Conservation (phyloP, 1,140 invertebrate genomes). For the Pomphorhynchus laevis region DNA sequence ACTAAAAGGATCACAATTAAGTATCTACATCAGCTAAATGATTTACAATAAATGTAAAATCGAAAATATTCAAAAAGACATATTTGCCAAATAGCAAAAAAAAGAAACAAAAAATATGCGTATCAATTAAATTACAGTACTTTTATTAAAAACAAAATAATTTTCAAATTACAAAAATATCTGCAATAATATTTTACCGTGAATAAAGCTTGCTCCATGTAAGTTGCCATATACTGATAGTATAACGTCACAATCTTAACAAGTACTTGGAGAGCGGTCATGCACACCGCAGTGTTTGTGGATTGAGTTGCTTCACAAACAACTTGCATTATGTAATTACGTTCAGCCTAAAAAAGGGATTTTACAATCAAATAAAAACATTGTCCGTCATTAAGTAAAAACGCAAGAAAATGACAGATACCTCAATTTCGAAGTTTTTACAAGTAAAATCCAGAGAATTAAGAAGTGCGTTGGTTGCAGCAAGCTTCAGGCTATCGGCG, state of each 20-base stretch:
- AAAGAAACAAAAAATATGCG: no score
- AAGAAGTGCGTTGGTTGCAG: conserved; percentile 72
- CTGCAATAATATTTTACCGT: conserved; percentile 29
- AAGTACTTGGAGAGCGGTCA: conserved; percentile 75
- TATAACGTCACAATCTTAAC: conserved; percentile 95
- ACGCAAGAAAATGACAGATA: conserved; percentile 15
- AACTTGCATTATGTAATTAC: conserved; percentile 97
- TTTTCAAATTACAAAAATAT: not conserved
- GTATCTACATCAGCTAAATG: no score
- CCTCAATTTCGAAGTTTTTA: conserved; percentile 81
- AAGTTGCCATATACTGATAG: conserved; percentile 92
- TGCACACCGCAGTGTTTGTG: conserved; percentile 37
- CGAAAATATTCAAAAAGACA: no score
- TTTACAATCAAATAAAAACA: conserved; percentile 8
- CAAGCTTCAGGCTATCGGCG: conserved; percentile 28
- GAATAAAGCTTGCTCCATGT: conserved; percentile 89
- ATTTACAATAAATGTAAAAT: no score
- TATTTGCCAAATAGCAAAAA: no score
- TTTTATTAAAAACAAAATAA: no score
- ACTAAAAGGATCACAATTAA: no score
- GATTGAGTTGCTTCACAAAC: conserved; percentile 44
- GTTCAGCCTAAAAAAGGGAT: conserved; percentile 30
- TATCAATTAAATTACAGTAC: no score
- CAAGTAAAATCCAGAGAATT: conserved; percentile 95
- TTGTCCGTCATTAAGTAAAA: not conserved